phyloP scores from a whole-genome alignment of 2,888 invertebrate species.

The Andrena dorsata region DNA sequence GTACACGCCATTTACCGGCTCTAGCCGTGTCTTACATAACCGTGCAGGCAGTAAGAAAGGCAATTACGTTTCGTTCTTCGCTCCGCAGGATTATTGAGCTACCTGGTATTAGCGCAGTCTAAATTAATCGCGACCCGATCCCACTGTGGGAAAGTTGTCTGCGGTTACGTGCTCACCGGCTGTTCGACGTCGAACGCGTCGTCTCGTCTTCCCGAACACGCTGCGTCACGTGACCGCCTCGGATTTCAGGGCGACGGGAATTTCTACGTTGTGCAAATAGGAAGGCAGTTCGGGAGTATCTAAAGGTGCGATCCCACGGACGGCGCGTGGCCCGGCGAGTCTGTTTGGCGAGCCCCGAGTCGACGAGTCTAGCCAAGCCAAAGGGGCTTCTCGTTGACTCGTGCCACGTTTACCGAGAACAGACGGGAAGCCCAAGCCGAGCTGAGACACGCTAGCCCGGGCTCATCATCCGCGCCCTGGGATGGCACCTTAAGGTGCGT shows the following conservation, averaged over 20 bases:
- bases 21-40: slow-evolving; percentile 52
- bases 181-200: slow-evolving; percentile 20
- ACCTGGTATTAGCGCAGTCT: slow-evolving; percentile 49
- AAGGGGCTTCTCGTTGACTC: too few species aligned
- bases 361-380: too few species aligned
- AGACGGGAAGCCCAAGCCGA: too few species aligned
- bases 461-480: too few species aligned
- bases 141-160: slow-evolving; percentile 58
- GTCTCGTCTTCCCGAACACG: slow-evolving; percentile 9
- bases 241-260: slow-evolving; percentile 2
- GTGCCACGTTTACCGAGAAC: too few species aligned
- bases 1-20: slow-evolving; percentile 31
- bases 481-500: too few species aligned
- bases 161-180: slow-evolving; percentile 31
- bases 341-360: too few species aligned
- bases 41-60: slow-evolving; percentile 43
- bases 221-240: slow-evolving; percentile 17
- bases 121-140: slow-evolving; percentile 57
- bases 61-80: slow-evolving; percentile 45
- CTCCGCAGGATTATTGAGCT: slow-evolving; percentile 43
- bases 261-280: not conserved
- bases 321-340: too few species aligned
- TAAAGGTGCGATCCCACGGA: too few species aligned
- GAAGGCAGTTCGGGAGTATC: too few species aligned
- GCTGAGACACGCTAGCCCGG: too few species aligned